phyloP scores from a whole-genome alignment of 1,140 invertebrate species.

The Hormaphis cornu region DNA sequence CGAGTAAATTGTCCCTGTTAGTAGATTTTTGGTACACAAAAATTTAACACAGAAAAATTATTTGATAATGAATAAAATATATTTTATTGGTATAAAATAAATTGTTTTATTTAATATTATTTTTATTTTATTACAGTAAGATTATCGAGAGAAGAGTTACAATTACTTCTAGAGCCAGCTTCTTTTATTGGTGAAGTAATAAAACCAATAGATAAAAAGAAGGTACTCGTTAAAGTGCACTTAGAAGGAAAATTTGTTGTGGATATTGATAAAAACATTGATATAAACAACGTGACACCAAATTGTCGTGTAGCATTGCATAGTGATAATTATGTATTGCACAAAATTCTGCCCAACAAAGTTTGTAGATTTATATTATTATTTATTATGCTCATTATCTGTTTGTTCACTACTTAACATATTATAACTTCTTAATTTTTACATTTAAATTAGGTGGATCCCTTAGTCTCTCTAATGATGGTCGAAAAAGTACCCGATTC shows the following conservation, averaged over 20 bases:
- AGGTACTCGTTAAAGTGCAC: constrained; percentile 98
- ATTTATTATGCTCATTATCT: not conserved
- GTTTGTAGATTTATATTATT: constrained; percentile 41
- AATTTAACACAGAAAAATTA: too few species aligned
- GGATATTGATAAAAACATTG: constrained; percentile 98
- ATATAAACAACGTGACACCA: constrained; percentile 95
- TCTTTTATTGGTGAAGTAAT: constrained; percentile 99
- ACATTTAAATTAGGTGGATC: constrained; percentile 91
- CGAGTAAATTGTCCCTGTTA: too few species aligned
- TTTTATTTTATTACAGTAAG: constrained; percentile 57
- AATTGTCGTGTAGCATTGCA: constrained; percentile 95
- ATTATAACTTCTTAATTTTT: too few species aligned
- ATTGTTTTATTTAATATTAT: constrained; percentile 28
- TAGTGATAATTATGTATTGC: constrained; percentile 97
- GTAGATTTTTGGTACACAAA: too few species aligned
- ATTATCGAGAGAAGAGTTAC: constrained; percentile 96
- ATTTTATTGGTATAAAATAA: too few species aligned
- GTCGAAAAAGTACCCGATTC: constrained; percentile 99
- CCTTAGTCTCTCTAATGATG: constrained; percentile 99
- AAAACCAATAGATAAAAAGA: constrained; percentile 99
- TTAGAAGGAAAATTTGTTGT: constrained; percentile 99
- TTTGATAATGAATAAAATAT: too few species aligned
- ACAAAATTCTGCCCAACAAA: constrained; percentile 99
- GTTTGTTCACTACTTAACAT: not conserved
- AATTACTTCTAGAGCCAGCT: constrained; percentile 96